Base-by-base conservation (phyloP, 2,797 vertebrate species). In the Rhyacichthys aspro region DNA sequence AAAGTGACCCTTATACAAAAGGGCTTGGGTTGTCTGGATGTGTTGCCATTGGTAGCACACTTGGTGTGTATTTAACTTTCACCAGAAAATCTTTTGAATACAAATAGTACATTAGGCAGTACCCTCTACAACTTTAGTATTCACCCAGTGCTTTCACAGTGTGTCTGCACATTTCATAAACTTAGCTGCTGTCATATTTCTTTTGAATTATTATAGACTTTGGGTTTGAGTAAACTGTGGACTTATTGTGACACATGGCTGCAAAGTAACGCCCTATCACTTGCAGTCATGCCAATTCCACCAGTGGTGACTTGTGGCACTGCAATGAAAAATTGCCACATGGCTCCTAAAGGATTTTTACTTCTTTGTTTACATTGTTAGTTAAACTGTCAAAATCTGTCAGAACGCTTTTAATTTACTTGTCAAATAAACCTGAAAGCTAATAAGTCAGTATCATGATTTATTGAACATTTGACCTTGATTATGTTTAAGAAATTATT, bases 1-100 rank as follows among this genome's bases (percentile, higher is more conserved):
- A 71, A 81, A 89, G 68, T 86, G 89, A 92, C 86, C 79, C 73
- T 63, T 65, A 56, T 49, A 78, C 70, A 86, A 86, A 88, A 74
- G 76, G 71, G 65, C 65, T 64, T 18, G 43, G 62, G 59, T 78
- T 78, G 72, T 87, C 78, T 78, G 69, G 65, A 74, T 59, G 41
- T 74, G 68, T 84, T 71, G 63, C 78, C 48, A 34, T 49, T 58
- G 71, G 72, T 56, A 59, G 59, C 53, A 37, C 63, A 58, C 63
- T 60, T 74, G 73, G 79, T 82, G 72, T 81, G 68, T 67, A 65
- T 86, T 76, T 77, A n/a, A 82, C 86, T 84, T 84, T 85, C 66
- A 48, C 59, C 58, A 74, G 77, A 79, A 79, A 56, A 65, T 65
- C 52, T 75, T 71, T 43, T 75, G 56, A 88, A 81, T 76, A 74